These are phyloP conservation scores for Osedax frankpressi DNA, from an alignment of 2,888 invertebrate species.

Conservation along the genomic window DNA sequence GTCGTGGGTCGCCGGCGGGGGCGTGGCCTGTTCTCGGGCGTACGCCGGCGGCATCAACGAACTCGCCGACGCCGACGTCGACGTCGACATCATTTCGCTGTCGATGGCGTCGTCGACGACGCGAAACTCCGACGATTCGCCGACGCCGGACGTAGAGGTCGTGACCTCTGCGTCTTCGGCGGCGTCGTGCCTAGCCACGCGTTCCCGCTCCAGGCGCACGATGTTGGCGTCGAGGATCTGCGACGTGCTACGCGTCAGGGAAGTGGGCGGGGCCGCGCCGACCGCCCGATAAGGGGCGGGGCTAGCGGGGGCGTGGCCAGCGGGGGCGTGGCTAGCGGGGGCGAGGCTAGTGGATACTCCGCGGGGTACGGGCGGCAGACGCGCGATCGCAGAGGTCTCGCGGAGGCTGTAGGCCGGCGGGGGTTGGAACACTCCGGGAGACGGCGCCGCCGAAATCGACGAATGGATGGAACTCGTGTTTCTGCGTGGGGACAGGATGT, in stretches of 20 bases:
- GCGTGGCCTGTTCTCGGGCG: no score
- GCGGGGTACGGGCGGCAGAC: background rate
- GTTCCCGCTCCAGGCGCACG: background rate
- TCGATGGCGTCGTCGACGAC: background rate
- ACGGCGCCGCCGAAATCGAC: background rate
- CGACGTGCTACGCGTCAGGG: background rate
- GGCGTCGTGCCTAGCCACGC: no score
- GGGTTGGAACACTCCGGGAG: background rate
- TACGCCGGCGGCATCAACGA: no score
- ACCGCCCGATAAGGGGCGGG: background rate
- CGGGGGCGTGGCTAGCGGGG: background rate
- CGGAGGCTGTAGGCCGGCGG: background rate
- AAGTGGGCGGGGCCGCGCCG: background rate
- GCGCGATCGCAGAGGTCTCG: background rate
- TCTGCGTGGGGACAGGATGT: background rate
- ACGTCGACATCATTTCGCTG: background rate
- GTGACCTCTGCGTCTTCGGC: no score
- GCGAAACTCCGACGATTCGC: background rate
- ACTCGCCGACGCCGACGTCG: background rate
- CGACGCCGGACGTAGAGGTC: background rate
- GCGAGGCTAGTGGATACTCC: background rate
- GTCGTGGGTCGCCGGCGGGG: no score
- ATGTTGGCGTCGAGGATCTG: background rate
- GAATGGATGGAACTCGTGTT: background rate
- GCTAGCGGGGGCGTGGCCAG: background rate